Percentiles rank a stretch among this genome's conserved stretches.
Evolutionary conservation across 2,113 vertebrate genomes (phyloP).

Genomic region (Spizaetus ornatus): DNA sequence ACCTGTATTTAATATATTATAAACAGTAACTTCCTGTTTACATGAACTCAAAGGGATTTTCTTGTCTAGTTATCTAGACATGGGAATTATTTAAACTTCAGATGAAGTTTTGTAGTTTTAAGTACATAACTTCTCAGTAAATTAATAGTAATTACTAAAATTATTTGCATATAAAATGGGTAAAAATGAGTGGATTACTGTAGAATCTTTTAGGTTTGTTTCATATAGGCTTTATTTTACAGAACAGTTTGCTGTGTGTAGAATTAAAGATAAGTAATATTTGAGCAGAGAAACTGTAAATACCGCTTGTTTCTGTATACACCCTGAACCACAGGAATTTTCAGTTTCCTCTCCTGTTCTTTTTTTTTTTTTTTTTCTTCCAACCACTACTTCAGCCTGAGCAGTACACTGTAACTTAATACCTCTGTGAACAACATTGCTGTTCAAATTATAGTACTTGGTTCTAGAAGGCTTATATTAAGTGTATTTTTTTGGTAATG

Average conservation of each 20-base stretch:
- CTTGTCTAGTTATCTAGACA: not conserved
- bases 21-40: not conserved
- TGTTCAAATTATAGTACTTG: conserved; percentile 47
- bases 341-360: conserved; percentile 53
- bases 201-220: not conserved
- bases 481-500: not conserved
- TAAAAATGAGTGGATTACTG: not conserved
- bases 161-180: not conserved
- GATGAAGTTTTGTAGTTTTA: not conserved
- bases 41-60: not conserved
- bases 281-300: conserved; percentile 58
- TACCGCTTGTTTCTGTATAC: conserved; percentile 65
- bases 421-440: conserved; percentile 44
- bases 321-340: conserved; percentile 71
- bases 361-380: not conserved
- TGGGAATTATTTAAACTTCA: not conserved
- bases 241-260: not conserved
- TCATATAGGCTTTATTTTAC: not conserved
- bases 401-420: conserved; percentile 42
- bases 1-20: not conserved
- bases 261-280: conserved; percentile 27
- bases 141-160: not conserved
- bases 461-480: not conserved
- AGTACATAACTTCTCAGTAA: not conserved
- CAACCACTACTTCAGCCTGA: conserved; percentile 28